Base-by-base conservation (phyloP, 2,797 vertebrate species). In the Rhynchotus rufescens region DNA sequence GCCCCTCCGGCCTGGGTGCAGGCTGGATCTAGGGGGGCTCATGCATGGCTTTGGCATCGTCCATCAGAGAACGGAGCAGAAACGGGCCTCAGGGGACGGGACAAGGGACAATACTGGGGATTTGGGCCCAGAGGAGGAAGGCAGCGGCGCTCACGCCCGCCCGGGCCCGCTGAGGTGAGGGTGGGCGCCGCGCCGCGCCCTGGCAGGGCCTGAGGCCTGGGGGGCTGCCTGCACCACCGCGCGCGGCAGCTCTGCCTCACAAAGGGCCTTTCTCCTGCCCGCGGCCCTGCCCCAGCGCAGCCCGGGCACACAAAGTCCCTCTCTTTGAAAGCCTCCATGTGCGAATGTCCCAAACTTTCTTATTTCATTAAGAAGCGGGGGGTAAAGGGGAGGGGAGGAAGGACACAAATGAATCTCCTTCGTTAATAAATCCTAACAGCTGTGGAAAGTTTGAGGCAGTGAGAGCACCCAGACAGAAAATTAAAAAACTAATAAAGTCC, bases 401-500 rank as follows among this genome's bases (percentile, higher is more conserved):
- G 84, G 93, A 93, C 90, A 83, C 89, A 89, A 47, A 89, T 0
- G 89, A 96, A 88, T 84, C 86, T 80, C 84, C 93, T 90, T 92
- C 78, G 21, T 97, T 97, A 96, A 96, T 96, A 96, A 97, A 96
- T 94, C 94, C 79, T 92, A 86, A 86, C 96, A 98, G 98, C 98
- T 97, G 97, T 97, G 98, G 98, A 98, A 98, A 98, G 96, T 97
- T 96, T 97, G 97, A 98, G 97, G 97, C 96, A 82, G 94, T 71
- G 85, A 96, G 97, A 94, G 97, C 97, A 97, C 97, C 97, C 97
- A 98, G 98, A 98, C 97, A 98, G 98, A 98, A 98, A 98, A 98
- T 97, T 97, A 97, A 98, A 97, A 98, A 97, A 92, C 97, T 97
- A 97, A 98, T 98, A 97, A 98, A 98, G 97, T 97, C 96, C 97